These are phyloP conservation scores for Gambusia affinis DNA, from an alignment of 2,113 vertebrate genomes.

Conservation along the genomic window DNA sequence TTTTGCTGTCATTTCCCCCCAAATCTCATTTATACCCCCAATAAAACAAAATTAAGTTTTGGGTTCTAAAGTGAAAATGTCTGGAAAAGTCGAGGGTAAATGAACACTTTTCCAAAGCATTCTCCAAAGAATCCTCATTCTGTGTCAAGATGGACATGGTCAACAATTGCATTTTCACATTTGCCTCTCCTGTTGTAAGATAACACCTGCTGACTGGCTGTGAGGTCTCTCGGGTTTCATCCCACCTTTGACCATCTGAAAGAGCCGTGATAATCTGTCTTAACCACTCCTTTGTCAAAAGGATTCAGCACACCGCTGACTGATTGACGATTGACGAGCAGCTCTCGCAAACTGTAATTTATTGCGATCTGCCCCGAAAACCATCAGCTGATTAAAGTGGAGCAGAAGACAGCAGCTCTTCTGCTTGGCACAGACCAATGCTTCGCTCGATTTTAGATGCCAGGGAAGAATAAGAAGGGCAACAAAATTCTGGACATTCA, in stretches of 20 bases:
- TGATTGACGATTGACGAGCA: conserved; percentile 49
- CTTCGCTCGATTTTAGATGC: conserved; percentile 18
- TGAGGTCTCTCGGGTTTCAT: conserved; percentile 35
- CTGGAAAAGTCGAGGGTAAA: neutral
- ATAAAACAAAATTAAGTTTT: neutral
- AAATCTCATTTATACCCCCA: neutral
- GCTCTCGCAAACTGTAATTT: conserved; percentile 52
- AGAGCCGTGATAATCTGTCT: conserved; percentile 45
- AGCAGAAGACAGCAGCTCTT: conserved; percentile 21
- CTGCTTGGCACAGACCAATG: conserved; percentile 5
- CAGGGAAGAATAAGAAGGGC: neutral
- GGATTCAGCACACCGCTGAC: conserved; percentile 13
- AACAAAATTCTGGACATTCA: conserved; percentile 16
- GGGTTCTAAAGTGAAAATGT: too few relatives aligned
- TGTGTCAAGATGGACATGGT: neutral
- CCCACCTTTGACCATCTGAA: conserved; percentile 55
- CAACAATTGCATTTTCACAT: conserved; percentile 45
- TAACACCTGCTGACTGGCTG: conserved; percentile 63
- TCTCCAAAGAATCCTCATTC: neutral
- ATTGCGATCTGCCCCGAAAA: conserved; percentile 40
- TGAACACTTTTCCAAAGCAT: neutral
- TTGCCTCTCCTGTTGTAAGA: conserved; percentile 47
- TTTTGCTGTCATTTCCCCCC: too few relatives aligned
- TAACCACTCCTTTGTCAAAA: conserved; percentile 53
- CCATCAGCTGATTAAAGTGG: conserved; percentile 38